These are phyloP conservation scores for Panurus biarmicus DNA, from an alignment of 2,113 vertebrate species.

Conservation along the genomic window DNA sequence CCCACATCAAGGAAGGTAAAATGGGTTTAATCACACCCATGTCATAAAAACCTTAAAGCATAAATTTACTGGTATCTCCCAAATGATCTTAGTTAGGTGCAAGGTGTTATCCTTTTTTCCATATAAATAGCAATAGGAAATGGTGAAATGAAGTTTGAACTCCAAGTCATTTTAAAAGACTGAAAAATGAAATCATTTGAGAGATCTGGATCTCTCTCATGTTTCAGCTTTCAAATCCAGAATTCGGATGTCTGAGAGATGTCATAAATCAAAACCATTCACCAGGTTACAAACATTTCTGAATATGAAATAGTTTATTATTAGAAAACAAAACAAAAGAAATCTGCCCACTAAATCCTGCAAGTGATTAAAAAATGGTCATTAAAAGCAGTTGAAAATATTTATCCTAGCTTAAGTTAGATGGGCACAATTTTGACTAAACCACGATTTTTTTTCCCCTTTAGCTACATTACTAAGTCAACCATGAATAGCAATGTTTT, in stretches of 20 bases:
- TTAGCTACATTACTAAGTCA: background rate
- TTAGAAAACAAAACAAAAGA: background rate
- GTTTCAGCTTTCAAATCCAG: background rate
- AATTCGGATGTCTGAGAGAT: background rate
- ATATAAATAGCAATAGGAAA: background rate
- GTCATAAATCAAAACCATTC: background rate
- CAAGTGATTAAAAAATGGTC: background rate
- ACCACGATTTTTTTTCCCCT: background rate
- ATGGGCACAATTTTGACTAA: background rate
- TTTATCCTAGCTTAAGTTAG: background rate
- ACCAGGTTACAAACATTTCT: background rate
- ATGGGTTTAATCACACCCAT: background rate
- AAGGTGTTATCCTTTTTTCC: background rate
- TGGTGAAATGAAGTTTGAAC: background rate
- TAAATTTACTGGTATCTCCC: background rate
- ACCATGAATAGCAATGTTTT: background rate
- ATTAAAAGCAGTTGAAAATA: background rate
- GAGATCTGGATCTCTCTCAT: background rate
- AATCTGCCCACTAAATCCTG: background rate
- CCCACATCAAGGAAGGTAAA: background rate
- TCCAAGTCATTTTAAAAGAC: background rate
- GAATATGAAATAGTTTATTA: background rate
- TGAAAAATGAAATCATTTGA: background rate
- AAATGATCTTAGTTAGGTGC: accelerated
- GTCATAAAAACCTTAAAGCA: background rate